phyloP scores from a whole-genome alignment of 2,888 invertebrate genomes.

The Papilio gigon region DNA sequence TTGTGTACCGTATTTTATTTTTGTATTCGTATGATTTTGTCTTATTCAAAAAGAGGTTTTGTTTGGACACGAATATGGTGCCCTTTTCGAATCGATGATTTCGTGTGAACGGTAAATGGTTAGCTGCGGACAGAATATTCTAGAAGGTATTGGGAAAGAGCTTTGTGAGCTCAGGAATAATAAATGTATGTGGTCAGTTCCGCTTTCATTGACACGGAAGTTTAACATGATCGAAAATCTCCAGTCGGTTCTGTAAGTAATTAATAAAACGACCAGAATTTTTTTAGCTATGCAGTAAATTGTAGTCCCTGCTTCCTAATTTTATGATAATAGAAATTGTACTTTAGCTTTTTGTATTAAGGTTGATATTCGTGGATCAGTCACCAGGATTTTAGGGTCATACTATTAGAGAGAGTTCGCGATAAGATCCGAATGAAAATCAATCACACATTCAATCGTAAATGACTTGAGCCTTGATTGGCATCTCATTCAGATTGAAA shows the following conservation, averaged over 20 bases:
- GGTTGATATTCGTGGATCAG: background rate
- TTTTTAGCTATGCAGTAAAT: background rate
- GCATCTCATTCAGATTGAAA: background rate
- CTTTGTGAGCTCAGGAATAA: background rate
- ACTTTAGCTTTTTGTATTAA: background rate
- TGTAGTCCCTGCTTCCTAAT: background rate
- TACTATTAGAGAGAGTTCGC: background rate
- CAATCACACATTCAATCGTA: slow-evolving; percentile 18
- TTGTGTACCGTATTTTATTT: background rate
- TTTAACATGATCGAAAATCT: background rate
- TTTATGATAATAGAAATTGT: background rate
- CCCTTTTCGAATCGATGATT: background rate
- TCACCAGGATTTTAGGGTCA: background rate
- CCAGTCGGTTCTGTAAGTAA: background rate
- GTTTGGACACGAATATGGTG: background rate
- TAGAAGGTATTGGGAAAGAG: background rate
- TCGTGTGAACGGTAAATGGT: background rate
- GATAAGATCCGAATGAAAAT: slow-evolving; percentile 2
- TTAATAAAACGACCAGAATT: background rate
- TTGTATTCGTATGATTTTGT: background rate
- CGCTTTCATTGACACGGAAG: background rate
- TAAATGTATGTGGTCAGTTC: background rate
- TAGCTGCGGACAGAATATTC: background rate
- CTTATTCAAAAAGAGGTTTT: background rate
- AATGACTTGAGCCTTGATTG: slow-evolving; percentile 1